Base-by-base conservation (phyloP, 2,113 vertebrate genomes). In the Nothoprocta perdicaria region DNA sequence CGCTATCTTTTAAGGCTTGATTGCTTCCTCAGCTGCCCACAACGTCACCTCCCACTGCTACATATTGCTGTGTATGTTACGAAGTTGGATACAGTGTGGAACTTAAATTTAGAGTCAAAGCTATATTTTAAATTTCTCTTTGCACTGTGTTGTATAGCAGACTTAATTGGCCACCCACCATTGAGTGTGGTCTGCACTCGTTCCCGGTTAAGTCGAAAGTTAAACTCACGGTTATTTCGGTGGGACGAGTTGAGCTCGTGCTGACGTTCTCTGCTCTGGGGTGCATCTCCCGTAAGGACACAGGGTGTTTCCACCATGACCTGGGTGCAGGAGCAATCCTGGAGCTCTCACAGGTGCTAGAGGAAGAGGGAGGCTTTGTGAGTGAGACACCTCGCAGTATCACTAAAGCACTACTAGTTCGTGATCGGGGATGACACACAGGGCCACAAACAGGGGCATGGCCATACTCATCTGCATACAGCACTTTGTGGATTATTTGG, bases 1-100 rank as follows among this genome's bases (percentile, higher is more conserved):
- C 68, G 23, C 71, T 86, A 29, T 19, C 46, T 80, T 18, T 9
- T 18, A 33, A 61, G 29, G 80, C 26, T 62, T 50, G 45, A 76
- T 79, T 41, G 29, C 76, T 76, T 91, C 85, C 57, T 90, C 61
- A 86, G 57, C 87, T 88, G 79, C 65, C 86, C 38, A 48, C 33
- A 1, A 52, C 52, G 68, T 80, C 52, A 80, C 41, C 23, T 19
- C 72, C 88, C 17, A 48, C 23, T 46, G 55, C 27, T 61, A 61
- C 14, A 5, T n/a, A 14, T 0, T 68, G 40, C 43, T 86, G 1
- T 2, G 24, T 57, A 22, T 2, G 0, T 81, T 72, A 27, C 33
- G 24, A 84, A 61, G 72, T 19, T 69, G 14, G n/a, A 21, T 48
- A 35, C 68, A 84, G 61, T 26, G 17, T 67, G 12, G 21, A n/a